These are phyloP conservation scores for Microcebus jonahi DNA, from an alignment of 2,113 vertebrate species.

Conservation along the genomic window DNA sequence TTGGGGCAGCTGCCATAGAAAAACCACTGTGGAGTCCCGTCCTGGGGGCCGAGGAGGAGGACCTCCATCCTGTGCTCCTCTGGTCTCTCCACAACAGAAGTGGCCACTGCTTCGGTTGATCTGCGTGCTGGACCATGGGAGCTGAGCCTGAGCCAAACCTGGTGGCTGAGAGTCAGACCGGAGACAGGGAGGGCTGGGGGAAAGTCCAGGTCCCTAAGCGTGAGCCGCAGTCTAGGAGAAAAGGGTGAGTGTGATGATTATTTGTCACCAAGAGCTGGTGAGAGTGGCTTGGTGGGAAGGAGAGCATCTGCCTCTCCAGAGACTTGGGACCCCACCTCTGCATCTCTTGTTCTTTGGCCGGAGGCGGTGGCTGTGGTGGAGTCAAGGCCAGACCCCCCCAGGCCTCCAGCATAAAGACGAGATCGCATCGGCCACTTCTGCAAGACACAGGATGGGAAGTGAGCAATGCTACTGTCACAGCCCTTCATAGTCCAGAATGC, in stretches of 20 bases:
- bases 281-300: neutral
- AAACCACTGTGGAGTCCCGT: neutral
- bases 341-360: slow-evolving; percentile 28
- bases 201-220: neutral
- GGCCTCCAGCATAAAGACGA: slow-evolving; percentile 88
- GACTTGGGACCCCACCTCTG: neutral
- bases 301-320: neutral
- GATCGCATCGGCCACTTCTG: slow-evolving; percentile 95
- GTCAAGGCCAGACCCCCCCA: slow-evolving; percentile 30
- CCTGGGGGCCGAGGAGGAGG: neutral
- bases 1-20: neutral
- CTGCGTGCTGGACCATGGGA: neutral
- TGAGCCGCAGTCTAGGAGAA: neutral
- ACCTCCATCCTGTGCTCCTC: neutral
- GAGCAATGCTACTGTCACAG: neutral
- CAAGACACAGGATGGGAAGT: slow-evolving; percentile 18
- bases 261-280: slow-evolving; percentile 41
- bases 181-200: neutral
- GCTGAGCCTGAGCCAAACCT: neutral
- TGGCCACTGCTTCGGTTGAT: neutral
- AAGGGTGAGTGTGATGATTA: neutral
- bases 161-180: neutral
- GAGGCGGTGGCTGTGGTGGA: neutral
- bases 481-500: neutral
- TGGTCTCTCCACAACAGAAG: neutral